Evolutionary conservation across 1,140 invertebrate genomes (phyloP).

Genomic region (Matsumurasca onukii): DNA sequence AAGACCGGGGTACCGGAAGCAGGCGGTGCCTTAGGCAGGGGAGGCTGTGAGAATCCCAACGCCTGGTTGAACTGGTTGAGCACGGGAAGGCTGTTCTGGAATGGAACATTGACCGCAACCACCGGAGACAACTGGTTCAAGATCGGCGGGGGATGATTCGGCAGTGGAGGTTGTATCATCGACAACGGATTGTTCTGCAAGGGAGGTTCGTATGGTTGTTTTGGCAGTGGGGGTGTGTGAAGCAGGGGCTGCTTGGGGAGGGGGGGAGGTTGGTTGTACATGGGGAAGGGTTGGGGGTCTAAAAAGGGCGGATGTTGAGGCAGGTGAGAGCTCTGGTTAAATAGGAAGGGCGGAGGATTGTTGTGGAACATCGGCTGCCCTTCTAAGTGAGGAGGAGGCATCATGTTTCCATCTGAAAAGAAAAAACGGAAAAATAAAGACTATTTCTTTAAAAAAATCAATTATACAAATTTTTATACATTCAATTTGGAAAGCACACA

Average conservation of each 20-base stretch:
- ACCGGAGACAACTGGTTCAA: neutral
- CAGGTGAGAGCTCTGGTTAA: neutral
- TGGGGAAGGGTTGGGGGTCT: neutral
- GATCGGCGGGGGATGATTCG: neutral
- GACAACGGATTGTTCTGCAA: neutral
- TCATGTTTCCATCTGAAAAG: constrained; percentile 16
- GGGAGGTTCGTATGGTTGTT: neutral
- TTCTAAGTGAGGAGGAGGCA: neutral
- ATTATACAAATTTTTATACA: too few relatives aligned
- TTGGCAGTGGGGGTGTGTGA: constrained; percentile 8
- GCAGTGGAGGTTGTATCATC: constrained; percentile 5
- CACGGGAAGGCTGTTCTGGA: neutral
- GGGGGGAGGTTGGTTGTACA: constrained; percentile 36
- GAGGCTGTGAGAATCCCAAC: neutral
- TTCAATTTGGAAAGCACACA: too few relatives aligned
- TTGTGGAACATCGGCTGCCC: constrained; percentile 3
- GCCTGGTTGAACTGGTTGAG: neutral
- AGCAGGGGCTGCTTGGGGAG: constrained; percentile 2
- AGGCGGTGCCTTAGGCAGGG: too few relatives aligned
- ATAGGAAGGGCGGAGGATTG: constrained; percentile 1
- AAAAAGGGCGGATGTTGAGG: constrained; percentile 12
- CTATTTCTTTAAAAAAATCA: too few relatives aligned
- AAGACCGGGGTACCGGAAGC: constrained; percentile 40
- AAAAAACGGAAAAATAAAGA: neutral
- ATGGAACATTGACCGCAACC: neutral